phyloP scores from a whole-genome alignment of 2,113 vertebrate genomes.

The Vulpes vulpes region DNA sequence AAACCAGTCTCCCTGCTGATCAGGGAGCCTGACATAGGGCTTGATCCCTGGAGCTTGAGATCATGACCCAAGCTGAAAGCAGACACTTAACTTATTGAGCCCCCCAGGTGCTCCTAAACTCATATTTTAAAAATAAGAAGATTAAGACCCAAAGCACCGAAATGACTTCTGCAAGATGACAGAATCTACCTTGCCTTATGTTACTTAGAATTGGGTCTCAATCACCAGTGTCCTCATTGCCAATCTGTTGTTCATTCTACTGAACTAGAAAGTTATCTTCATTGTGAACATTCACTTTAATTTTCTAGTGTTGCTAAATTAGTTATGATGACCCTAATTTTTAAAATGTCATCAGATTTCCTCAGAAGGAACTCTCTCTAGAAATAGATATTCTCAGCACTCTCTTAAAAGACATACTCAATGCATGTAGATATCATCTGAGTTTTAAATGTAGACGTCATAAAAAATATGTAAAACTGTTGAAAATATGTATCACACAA shows the following conservation, averaged over 20 bases:
- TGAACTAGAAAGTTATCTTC: not conserved
- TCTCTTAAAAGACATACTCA: conserved; percentile 62
- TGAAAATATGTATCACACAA: conserved; percentile 77
- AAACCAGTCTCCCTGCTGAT: too few relatives aligned
- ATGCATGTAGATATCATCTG: conserved; percentile 55
- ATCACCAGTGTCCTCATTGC: not conserved
- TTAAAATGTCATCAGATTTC: conserved; percentile 63
- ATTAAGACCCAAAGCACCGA: not conserved
- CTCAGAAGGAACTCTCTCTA: conserved; percentile 71
- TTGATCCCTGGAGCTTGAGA: too few relatives aligned
- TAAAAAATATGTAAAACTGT: conserved; percentile 77
- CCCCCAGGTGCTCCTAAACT: not conserved
- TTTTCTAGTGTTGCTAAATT: conserved; percentile 11
- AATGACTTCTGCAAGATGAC: not conserved
- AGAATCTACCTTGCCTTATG: not conserved
- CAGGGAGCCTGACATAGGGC: too few relatives aligned
- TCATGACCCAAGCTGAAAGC: too few relatives aligned
- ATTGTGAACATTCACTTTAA: not conserved
- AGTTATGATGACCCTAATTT: conserved; percentile 58
- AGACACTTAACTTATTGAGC: too few relatives aligned
- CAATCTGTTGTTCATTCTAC: not conserved
- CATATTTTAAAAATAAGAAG: conserved; percentile 12
- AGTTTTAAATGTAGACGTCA: conserved; percentile 72
- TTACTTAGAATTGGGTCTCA: not conserved
- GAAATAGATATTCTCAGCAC: conserved; percentile 61